Base-by-base conservation (phyloP, 2,888 invertebrate genomes). In the Agrilus mali region DNA sequence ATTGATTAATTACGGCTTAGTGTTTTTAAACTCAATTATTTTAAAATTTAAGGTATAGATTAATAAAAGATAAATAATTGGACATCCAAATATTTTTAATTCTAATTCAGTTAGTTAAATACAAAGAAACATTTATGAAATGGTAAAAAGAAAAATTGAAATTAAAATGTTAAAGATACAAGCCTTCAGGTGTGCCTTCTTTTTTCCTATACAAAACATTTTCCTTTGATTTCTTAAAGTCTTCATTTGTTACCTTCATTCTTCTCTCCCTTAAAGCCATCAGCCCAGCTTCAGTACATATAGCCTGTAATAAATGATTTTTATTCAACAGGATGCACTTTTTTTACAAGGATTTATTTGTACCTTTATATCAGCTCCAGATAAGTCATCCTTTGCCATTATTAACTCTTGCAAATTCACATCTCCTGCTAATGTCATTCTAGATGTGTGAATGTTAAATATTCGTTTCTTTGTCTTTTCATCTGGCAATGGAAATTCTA, bases 181-280 rank as follows among this genome's bases (percentile, higher is more conserved):
- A 79, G 53, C 97, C 97, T 71, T 99, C 98, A 1, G 98, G 98
- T 37, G 96, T 96, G 51, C 97, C 97, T 72, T 98, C 98, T 64
- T 98, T 97, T 75, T 98, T 98, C 47, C 97, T 80, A 64, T 98
- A 98, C 39, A 99, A 74, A 22, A 99, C 97, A 69, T 94, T 98
- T 66, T 99, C 98, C 68, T 98, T 98, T 0, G 97, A 95, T 66
- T 99, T 98, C 66, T 92, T 90, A 67, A 99, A 98, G 69, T 99
- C 98, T 67, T 98, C 97, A 71, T 95, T 96, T 48, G 94, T 98
- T 31, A 98, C 98, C 69, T 96, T 97, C 98, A 99, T 99, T 55
- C 98, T 80, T 42, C 98, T 80, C 67, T 98, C 98, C 50, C 98
- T 75, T 40, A 98, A 70, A 4, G 98, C 98, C 86, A 99, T 89